These are phyloP conservation scores for Linnaemya tessellans DNA, from an alignment of 2,888 invertebrate genomes.

Conservation along the genomic window DNA sequence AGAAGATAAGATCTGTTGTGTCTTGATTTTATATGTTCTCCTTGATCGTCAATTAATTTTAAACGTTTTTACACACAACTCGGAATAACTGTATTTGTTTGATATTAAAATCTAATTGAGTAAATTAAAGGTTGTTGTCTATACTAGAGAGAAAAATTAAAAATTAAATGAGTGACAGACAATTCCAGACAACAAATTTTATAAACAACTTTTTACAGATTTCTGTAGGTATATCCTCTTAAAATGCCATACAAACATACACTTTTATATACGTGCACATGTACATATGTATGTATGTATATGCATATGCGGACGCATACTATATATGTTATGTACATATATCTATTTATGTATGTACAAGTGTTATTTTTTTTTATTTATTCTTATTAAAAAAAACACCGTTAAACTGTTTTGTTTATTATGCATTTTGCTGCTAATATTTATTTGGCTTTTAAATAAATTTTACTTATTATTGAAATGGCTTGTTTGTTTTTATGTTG, in stretches of 20 bases:
- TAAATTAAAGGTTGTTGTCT: constrained; percentile 58
- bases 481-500: constrained; percentile 18
- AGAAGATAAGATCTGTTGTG: constrained; percentile 34
- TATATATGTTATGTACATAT: no score
- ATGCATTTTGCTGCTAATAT: constrained; percentile 41
- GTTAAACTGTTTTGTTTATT: constrained; percentile 44
- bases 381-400: not conserved
- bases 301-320: no score
- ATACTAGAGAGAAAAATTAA: constrained; percentile 34
- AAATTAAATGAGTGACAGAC: not conserved
- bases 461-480: constrained; percentile 24
- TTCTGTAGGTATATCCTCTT: not conserved
- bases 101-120: constrained; percentile 39
- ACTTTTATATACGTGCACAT: not conserved
- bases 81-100: constrained; percentile 47
- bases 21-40: constrained; percentile 1
- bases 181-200: not conserved
- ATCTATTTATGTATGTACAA: not conserved
- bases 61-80: constrained; percentile 28
- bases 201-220: not conserved
- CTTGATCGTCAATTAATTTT: constrained; percentile 42
- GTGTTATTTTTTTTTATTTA: not conserved
- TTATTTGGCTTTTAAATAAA: constrained; percentile 12
- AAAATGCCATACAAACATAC: not conserved
- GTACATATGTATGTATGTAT: not conserved